These are phyloP conservation scores for Amitus sp. DNA, from an alignment of 2,888 invertebrate species.

Conservation along the genomic window DNA sequence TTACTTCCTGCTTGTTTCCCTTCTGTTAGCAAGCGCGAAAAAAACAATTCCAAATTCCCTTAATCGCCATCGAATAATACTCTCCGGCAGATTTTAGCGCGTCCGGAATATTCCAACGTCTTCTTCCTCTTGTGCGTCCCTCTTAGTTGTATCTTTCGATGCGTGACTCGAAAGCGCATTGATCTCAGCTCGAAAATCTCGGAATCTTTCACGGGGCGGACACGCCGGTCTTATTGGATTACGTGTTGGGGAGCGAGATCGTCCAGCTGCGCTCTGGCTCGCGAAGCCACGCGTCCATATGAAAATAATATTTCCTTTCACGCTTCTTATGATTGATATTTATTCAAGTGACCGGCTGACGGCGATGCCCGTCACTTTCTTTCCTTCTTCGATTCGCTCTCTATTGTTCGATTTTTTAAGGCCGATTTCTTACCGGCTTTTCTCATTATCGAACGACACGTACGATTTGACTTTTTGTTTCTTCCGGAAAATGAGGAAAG, in stretches of 20 bases:
- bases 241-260: conserved; percentile 35
- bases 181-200: conserved; percentile 25
- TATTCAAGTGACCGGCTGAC: conserved; percentile 56
- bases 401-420: too few relatives aligned
- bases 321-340: conserved; percentile 61
- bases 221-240: conserved; percentile 55
- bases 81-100: conserved; percentile 5
- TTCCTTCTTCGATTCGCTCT: too few relatives aligned
- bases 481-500: too few relatives aligned
- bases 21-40: conserved; percentile 13
- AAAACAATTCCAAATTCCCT: too few relatives aligned
- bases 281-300: conserved; percentile 47
- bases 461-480: too few relatives aligned
- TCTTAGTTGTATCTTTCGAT: not conserved
- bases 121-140: conserved; percentile 5
- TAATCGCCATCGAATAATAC: too few relatives aligned
- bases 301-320: conserved; percentile 63
- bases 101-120: conserved; percentile 5
- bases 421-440: too few relatives aligned
- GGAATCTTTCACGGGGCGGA: conserved; percentile 49
- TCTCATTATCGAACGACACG: too few relatives aligned
- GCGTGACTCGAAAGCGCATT: conserved; percentile 17
- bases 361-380: conserved; percentile 33
- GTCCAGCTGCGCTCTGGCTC: conserved; percentile 37
- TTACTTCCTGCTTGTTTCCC: conserved; percentile 13